These are phyloP conservation scores for Galleria mellonella DNA, from an alignment of 1,140 invertebrate species.

Conservation along the genomic window DNA sequence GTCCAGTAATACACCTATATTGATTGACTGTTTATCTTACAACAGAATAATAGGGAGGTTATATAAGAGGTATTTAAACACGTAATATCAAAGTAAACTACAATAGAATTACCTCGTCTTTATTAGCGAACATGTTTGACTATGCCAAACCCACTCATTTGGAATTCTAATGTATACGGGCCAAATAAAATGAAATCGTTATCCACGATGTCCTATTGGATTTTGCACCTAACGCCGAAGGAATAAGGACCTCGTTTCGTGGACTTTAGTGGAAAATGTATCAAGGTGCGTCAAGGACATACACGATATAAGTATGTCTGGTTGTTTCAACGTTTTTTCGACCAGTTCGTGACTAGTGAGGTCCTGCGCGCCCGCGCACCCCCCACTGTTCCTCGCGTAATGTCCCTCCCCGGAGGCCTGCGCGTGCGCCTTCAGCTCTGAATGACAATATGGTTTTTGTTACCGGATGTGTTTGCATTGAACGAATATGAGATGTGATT, in stretches of 20 bases:
- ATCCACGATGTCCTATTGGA: not conserved
- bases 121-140: too few relatives aligned
- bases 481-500: slow-evolving; percentile 1
- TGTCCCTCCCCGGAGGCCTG: slow-evolving; percentile 42
- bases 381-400: slow-evolving; percentile 12
- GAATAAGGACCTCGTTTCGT: slow-evolving; percentile 7
- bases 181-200: slow-evolving; percentile 5
- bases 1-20: too few relatives aligned
- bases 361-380: slow-evolving; percentile 14
- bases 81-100: too few relatives aligned
- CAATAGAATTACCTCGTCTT: too few relatives aligned
- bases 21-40: too few relatives aligned
- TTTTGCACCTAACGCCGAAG: slow-evolving; percentile 7
- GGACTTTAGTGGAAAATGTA: slow-evolving; percentile 18
- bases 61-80: too few relatives aligned
- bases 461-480: slow-evolving; percentile 20
- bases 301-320: slow-evolving; percentile 21
- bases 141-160: slow-evolving; percentile 10
- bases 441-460: slow-evolving; percentile 42
- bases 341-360: slow-evolving; percentile 14
- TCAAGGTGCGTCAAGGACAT: slow-evolving; percentile 39
- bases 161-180: slow-evolving; percentile 24
- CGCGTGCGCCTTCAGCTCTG: slow-evolving; percentile 30
- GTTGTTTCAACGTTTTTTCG: slow-evolving; percentile 30
- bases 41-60: too few relatives aligned